Evolutionary conservation across 2,797 vertebrate species (phyloP), one percentile per base, ranked within the genome.

Genomic region (Australoheros facetus): DNA sequence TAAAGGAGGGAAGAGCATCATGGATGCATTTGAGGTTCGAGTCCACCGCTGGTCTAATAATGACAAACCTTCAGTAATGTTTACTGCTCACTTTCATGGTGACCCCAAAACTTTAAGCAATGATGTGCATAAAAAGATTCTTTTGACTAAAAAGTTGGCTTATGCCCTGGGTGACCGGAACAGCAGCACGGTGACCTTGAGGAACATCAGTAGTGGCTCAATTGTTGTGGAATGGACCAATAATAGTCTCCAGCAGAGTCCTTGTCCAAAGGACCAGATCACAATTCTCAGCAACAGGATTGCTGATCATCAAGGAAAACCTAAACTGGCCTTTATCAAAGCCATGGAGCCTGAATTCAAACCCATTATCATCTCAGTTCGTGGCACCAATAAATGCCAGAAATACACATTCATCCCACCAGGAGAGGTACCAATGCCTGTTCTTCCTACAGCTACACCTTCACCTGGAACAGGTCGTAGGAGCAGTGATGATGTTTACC

Each of bases 181-280:
- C 90, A 97, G 97, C 86, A 99, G 98, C 91, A 96, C 97, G 4
- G 93, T 99, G 78, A 99, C 98, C 0, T 86, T 99, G 75, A 96
- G 96, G 85, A 96, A 95, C 83, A 99, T 99, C 55, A 87, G 94
- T 3, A 96, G 92, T 82, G 98, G 98, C 80, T 99, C 98, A 75
- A 96, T 99, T 0, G 77, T 99, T 42, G 98, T 99, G 56, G 97
- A 98, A 71, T 99, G 98, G 98, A 99, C 97, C 10, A 99, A 99
- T 88, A 99, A 98, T 88, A 99, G 97, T 0, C 94, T 99, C 48
- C 97, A 96, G 11, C 92, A 98, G 74, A 96, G 94, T 73, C 94
- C 96, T 28, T 99, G 98, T 73, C 98, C 98, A 8, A 96, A 96
- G 90, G 98, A 99, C 28, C 97, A 97, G 92, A 97, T 99, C 30